phyloP scores from a whole-genome alignment of 2,797 vertebrate species.

The Lacerta agilis region DNA sequence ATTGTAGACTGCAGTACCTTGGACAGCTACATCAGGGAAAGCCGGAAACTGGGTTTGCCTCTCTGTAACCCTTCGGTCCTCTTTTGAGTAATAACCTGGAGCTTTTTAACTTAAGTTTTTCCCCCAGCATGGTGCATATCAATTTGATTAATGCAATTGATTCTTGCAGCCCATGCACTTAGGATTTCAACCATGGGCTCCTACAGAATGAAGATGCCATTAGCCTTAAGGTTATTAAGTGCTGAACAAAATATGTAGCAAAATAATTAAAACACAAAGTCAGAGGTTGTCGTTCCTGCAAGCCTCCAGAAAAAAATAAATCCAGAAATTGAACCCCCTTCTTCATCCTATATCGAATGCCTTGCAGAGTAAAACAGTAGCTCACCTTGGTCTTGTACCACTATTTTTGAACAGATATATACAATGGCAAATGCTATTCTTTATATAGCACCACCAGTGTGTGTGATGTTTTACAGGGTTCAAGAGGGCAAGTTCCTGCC shows the following conservation, averaged over 20 bases:
- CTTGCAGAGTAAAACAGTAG: background rate
- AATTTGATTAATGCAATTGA: background rate
- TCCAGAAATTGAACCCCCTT: background rate
- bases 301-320: background rate
- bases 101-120: background rate
- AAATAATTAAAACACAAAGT: background rate
- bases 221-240: background rate
- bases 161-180: too few species aligned
- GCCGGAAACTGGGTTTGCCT: too few species aligned
- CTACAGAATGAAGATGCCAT: background rate
- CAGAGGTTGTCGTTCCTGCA: background rate
- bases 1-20: conserved; percentile 2
- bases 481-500: too few species aligned
- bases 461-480: too few species aligned
- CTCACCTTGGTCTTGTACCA: background rate
- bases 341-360: background rate
- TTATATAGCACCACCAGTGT: background rate
- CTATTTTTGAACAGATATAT: background rate
- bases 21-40: conserved; percentile 13
- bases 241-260: background rate
- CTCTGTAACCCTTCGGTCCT: background rate
- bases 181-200: background rate
- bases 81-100: background rate
- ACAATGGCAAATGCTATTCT: background rate
- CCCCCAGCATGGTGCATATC: background rate